These are phyloP conservation scores for Ornithoptera priamus DNA, from an alignment of 2,888 invertebrate species.

Conservation along the genomic window DNA sequence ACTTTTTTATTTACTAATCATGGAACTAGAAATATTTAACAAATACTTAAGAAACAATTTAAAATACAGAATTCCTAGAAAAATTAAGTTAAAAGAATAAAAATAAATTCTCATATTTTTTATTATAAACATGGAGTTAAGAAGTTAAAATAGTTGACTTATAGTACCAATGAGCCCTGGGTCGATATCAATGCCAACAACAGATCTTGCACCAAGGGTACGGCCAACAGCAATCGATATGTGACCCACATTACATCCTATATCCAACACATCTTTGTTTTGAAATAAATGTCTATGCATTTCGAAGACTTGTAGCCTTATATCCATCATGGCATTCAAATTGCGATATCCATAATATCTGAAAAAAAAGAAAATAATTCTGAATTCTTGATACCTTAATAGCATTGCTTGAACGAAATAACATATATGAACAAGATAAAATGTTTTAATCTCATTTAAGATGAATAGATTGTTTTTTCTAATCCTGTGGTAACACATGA, in stretches of 20 bases:
- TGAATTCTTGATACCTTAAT: background rate
- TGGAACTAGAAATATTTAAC: too few species aligned
- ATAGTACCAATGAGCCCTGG: constrained; percentile 85
- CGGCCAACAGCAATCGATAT: constrained; percentile 94
- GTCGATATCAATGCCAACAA: constrained; percentile 98
- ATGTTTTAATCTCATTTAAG: background rate
- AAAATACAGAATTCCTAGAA: too few species aligned
- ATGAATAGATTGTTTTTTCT: background rate
- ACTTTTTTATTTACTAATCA: too few species aligned
- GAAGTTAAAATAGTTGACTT: constrained; percentile 13
- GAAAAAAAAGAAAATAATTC: constrained; percentile 46
- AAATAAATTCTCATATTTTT: too few species aligned
- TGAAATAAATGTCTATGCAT: constrained; percentile 90
- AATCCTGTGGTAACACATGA: background rate
- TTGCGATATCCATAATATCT: constrained; percentile 97
- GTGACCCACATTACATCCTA: constrained; percentile 98
- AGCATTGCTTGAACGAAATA: background rate
- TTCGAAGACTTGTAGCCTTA: constrained; percentile 89
- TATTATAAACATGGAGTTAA: too few species aligned
- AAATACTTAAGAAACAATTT: too few species aligned
- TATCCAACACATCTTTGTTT: constrained; percentile 95
- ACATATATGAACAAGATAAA: background rate
- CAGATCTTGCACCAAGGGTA: constrained; percentile 90
- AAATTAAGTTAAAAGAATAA: background rate
- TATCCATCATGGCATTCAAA: constrained; percentile 89